Base-by-base conservation (phyloP, 1,140 invertebrate genomes). In the Probaryconus sp. region DNA sequence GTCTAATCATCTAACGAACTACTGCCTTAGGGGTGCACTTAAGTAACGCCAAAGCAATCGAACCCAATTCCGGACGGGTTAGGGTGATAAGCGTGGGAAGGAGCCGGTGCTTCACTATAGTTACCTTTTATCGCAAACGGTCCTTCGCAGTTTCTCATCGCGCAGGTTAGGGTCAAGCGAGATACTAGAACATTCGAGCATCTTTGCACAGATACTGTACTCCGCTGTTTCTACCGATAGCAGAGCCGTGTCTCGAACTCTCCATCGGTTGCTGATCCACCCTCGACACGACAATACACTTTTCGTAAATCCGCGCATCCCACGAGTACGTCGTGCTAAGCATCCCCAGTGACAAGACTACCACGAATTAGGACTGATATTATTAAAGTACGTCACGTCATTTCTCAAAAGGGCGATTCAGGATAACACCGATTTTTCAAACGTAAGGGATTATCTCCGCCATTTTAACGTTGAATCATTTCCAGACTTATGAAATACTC, bases 211-310 rank as follows among this genome's bases (percentile, higher is more conserved):
- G n/a, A n/a, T n/a, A 20, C 17, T 18, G 38, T 42, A 4, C 38
- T 9, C 14, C 38, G n/a, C 51, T 64, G 58, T 48, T 40, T 55
- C 68, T 74, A 61, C 71, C 73, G 47, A 48, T 73, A 51, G 58
- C 75, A 78, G 65, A 48, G 71, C 69, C 79, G 65, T 79, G 77
- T 79, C 81, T 76, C 68, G 48, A 82, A 83, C 73, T 83, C 71
- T 70, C 64, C 72, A 75, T 76, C 78, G 77, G 79, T 82, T 79
- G 80, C 79, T 80, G 83, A 82, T 83, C 74, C 74, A 69, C 61
- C 72, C 76, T 73, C 65, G 78, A 85, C 83, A 85, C 61, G 83
- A 83, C 75, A 82, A 85, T 82, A 85, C 82, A 85, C 83, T 85
- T 79, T 82, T 83, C 73, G 37, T 11, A 56, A 68, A 55, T 61